Percentiles rank a stretch among this genome's conserved stretches.
Conservation (phyloP, 2,888 invertebrate species). For the Lepidonotus clava region DNA sequence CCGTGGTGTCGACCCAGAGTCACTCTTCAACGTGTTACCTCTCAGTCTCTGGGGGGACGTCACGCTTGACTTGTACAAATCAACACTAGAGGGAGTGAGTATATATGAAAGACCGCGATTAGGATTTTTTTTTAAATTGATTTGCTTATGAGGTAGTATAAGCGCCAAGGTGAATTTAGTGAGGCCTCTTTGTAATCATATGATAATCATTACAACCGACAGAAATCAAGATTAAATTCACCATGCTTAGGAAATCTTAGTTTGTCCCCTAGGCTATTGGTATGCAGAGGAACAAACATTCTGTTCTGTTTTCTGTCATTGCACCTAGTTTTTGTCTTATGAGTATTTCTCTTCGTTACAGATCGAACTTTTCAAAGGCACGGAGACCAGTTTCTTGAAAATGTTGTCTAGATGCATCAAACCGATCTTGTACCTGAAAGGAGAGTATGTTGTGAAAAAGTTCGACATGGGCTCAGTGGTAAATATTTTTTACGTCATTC, state of each 20-base stretch:
- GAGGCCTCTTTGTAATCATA: too few species aligned
- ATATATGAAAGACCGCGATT: background rate
- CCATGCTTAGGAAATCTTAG: too few species aligned
- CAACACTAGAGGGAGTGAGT: slow-evolving; percentile 55
- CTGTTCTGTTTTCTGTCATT: background rate
- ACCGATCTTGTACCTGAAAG: slow-evolving; percentile 62
- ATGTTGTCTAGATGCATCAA: slow-evolving; percentile 63
- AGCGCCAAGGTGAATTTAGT: too few species aligned
- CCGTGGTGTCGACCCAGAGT: slow-evolving; percentile 63
- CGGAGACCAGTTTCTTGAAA: slow-evolving; percentile 64
- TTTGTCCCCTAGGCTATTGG: background rate
- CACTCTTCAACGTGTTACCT: slow-evolving; percentile 64
- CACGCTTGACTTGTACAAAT: slow-evolving; percentile 63
- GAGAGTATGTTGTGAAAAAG: slow-evolving; percentile 64
- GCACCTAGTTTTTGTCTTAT: background rate
- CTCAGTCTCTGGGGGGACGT: slow-evolving; percentile 64
- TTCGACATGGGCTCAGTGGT: slow-evolving; percentile 65
- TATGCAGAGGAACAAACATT: background rate
- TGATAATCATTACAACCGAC: too few species aligned
- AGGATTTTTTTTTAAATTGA: too few species aligned
- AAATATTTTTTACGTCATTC: too few species aligned
- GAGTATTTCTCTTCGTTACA: slow-evolving; percentile 40
- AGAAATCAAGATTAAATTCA: too few species aligned
- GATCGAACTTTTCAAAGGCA: slow-evolving; percentile 63
- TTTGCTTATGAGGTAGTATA: too few species aligned